These are phyloP conservation scores for Shinisaurus crocodilurus DNA, from an alignment of 2,113 vertebrate species.

Conservation along the genomic window DNA sequence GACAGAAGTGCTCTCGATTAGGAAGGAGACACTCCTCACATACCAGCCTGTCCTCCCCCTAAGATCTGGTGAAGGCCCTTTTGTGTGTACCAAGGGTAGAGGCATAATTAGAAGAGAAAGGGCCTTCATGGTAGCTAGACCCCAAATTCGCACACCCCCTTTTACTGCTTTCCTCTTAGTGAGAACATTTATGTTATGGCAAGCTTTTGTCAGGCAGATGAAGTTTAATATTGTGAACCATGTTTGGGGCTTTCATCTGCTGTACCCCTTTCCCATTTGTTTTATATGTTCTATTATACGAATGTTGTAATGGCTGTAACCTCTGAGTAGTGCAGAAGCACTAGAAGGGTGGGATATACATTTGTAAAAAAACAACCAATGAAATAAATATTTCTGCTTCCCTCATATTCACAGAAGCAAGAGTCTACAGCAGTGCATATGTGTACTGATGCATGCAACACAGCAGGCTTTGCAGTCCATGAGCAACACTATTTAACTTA, in stretches of 20 bases:
- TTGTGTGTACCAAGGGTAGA: too few species aligned
- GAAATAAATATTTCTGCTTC: not conserved
- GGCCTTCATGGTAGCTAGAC: too few species aligned
- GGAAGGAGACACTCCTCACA: too few species aligned
- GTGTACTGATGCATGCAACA: not conserved
- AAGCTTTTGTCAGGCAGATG: too few species aligned
- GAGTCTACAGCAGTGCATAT: not conserved
- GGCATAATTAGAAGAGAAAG: too few species aligned
- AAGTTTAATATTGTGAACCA: too few species aligned
- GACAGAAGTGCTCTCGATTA: not conserved
- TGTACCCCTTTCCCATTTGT: not conserved
- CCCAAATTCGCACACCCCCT: too few species aligned
- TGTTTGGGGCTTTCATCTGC: not conserved
- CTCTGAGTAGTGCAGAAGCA: not conserved
- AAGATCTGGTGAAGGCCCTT: too few species aligned
- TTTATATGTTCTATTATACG: not conserved
- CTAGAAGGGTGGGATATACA: not conserved
- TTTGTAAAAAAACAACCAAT: not conserved
- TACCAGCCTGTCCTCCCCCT: too few species aligned
- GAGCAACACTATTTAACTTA: not conserved
- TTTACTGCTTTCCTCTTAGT: too few species aligned
- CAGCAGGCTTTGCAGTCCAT: not conserved
- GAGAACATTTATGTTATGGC: too few species aligned
- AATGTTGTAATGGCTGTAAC: not conserved
- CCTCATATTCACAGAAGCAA: not conserved